phyloP scores from a whole-genome alignment of 2,113 vertebrate species.

The Vidua macroura region DNA sequence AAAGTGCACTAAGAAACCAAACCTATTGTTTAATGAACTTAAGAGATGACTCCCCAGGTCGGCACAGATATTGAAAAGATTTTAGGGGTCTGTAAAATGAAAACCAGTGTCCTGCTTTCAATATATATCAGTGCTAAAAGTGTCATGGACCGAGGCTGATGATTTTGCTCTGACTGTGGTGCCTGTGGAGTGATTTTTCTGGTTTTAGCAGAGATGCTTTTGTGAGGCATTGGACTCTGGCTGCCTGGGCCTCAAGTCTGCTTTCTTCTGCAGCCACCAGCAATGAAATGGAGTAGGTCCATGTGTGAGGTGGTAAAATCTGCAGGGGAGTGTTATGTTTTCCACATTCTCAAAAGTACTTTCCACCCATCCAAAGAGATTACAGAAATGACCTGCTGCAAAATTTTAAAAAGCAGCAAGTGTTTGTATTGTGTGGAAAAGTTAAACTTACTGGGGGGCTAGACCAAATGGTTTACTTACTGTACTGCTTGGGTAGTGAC shows the following conservation, averaged over 20 bases:
- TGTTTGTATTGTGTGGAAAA: background rate
- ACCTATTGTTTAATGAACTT: background rate
- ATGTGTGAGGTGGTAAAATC: background rate
- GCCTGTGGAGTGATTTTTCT: background rate
- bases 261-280: background rate
- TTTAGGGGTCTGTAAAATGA: background rate
- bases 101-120: background rate
- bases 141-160: background rate
- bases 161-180: background rate
- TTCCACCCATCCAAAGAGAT: background rate
- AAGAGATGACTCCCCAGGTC: background rate
- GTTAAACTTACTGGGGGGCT: background rate
- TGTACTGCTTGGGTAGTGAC: background rate
- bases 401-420: background rate
- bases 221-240: background rate
- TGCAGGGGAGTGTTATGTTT: background rate
- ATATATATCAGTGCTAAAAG: background rate
- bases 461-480: background rate
- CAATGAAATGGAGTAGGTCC: background rate
- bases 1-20: background rate
- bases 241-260: background rate
- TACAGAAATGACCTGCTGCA: background rate
- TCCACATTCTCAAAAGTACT: background rate
- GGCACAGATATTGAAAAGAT: background rate
- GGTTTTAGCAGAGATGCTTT: background rate